Percentiles rank a stretch among this genome's conserved stretches.
Evolutionary conservation across 1,140 invertebrate genomes (phyloP).

Genomic region (Pteromalus puparum): DNA sequence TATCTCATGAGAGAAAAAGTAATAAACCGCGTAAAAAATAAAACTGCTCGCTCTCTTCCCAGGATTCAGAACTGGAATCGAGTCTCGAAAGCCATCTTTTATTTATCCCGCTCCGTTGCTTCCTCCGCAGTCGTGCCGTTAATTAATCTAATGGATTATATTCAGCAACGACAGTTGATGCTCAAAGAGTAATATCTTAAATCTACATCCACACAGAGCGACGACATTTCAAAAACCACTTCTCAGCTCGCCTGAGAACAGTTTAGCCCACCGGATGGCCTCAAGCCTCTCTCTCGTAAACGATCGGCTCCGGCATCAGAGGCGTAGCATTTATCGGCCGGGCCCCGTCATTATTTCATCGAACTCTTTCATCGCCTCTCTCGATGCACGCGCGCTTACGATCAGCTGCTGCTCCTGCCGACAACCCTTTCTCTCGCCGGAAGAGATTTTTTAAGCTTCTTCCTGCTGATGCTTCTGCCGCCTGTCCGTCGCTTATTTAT

Average conservation of each 20-base stretch:
- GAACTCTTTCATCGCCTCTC: constrained; percentile 71
- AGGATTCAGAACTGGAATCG: not conserved
- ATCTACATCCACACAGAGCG: no score
- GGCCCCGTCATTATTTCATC: constrained; percentile 73
- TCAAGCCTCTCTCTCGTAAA: not conserved
- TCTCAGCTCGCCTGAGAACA: not conserved
- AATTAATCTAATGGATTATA: no score
- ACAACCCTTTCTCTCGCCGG: constrained; percentile 42
- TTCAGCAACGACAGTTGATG: no score
- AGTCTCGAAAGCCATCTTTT: constrained; percentile 20
- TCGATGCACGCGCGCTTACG: constrained; percentile 34
- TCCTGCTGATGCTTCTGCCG: not conserved
- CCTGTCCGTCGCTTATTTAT: constrained; percentile 39
- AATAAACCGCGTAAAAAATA: constrained; percentile 2
- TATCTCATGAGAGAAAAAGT: not conserved
- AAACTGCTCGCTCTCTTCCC: not conserved
- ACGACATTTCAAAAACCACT: not conserved
- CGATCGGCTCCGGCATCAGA: not conserved
- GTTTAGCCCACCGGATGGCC: not conserved
- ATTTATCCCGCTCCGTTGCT: not conserved
- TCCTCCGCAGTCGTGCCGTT: no score
- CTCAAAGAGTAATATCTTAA: no score
- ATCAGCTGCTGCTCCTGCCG: constrained; percentile 28
- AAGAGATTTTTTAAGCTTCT: constrained; percentile 46
- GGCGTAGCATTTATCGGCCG: constrained; percentile 70